phyloP scores from a whole-genome alignment of 2,888 invertebrate genomes.

The Xestia ashworthii region DNA sequence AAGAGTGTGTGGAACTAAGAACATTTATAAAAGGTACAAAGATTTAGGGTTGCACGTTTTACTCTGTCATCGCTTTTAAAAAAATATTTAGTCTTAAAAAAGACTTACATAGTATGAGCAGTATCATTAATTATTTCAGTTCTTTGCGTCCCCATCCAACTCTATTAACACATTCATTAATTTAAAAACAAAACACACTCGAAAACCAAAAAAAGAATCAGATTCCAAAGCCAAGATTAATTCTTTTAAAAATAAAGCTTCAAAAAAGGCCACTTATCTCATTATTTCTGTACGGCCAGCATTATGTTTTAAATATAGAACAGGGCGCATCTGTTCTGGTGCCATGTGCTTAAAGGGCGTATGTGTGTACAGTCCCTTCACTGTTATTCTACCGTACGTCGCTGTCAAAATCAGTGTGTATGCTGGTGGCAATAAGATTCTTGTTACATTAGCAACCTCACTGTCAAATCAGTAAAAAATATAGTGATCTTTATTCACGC shows the following conservation, averaged over 20 bases:
- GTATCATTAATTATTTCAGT: conserved; percentile 44
- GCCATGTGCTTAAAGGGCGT: conserved; percentile 61
- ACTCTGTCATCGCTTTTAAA: neutral
- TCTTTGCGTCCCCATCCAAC: conserved; percentile 33
- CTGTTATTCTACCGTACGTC: neutral
- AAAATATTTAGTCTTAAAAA: neutral
- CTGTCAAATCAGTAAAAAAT: neutral
- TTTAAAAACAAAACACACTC: conserved; percentile 55
- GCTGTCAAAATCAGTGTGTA: neutral
- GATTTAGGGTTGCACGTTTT: neutral
- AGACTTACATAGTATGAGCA: neutral
- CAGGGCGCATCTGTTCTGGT: conserved; percentile 66
- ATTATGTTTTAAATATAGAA: conserved; percentile 66
- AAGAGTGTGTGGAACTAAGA: conserved; percentile 15
- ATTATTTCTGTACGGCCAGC: conserved; percentile 60
- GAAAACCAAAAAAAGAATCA: conserved; percentile 46
- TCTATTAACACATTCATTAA: conserved; percentile 66
- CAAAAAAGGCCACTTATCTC: conserved; percentile 63
- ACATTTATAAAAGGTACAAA: conserved; percentile 7
- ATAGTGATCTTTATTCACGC: neutral
- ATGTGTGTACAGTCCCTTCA: conserved; percentile 31
- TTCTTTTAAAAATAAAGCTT: conserved; percentile 57
- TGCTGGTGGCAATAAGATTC: too few relatives aligned
- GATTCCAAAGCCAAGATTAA: conserved; percentile 49
- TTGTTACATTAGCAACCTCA: too few relatives aligned